Base-by-base conservation (phyloP, 1,140 invertebrate genomes). In the Formica selysi region DNA sequence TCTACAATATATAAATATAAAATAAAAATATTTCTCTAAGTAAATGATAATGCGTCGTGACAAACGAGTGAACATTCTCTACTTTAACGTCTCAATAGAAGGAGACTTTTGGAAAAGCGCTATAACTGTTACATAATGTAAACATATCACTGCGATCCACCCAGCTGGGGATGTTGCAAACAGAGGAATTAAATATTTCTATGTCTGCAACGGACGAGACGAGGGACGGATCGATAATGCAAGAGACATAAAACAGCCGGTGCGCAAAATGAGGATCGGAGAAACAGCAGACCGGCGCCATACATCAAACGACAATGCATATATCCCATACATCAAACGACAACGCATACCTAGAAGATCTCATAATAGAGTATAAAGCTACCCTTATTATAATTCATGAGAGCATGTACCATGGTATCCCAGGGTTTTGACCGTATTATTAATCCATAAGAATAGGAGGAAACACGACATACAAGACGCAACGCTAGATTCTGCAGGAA, bases 311-410 rank as follows among this genome's bases (percentile, higher is more conserved):
- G 67, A 48, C 79, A 36, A 54, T 32, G 38, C 79, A 26, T 83
- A 83, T 73, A 83, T 59, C 79, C 26, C 54, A 48, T 83, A 73
- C 54, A 73, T 83, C 68, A 83, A 73, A 83, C 54, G 79, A 48
- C 68, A 48, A 54, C 44, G 38, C 79, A 13, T 83, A 83, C 79
- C 26, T 73, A 48, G 54, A 73, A 83, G 79, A 61, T 73, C 68
- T 83, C 38, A 48, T 73, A 83, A 83, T 62, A 83, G 68, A 61
- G 68, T 48, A 83, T 26, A 83, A 83, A 83, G 38, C 68, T 73
- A 16, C 41, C 13, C n/a, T 83, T 38, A 68, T 73, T 83, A 83
- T 83, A 83, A 83, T 83, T 83, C 79, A 83, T 83, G 54, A 59
- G 36, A 26, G 32, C n/a, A 11, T 13, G 65, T 59, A 71, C 22